Base-by-base conservation (phyloP, 1,140 invertebrate genomes). In the Cardiocondyla obscurior region DNA sequence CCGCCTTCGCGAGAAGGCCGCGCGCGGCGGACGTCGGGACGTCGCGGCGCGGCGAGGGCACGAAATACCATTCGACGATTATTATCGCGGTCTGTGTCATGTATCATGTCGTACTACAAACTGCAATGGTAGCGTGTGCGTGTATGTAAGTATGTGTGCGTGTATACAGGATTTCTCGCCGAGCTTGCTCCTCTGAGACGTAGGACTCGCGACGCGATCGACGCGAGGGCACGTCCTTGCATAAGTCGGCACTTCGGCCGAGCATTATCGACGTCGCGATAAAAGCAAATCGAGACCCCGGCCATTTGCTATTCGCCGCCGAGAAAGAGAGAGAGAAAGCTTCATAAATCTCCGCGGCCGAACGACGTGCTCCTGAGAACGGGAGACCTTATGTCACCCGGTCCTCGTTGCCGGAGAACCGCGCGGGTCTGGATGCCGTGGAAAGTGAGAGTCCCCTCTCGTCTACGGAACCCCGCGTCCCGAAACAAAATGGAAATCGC, bases 241-340 rank as follows among this genome's bases (percentile, higher is more conserved):
- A 44, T 36, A 83, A 65, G 58, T 81, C 39, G 51, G 39, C 53
- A 55, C 67, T 81, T 58, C 67, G 67, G 14, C 36, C 30, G 44
- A 44, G 70, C 36, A 79, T 83, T 79, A 84, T 85, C 70, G 69
- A 65, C 82, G 46, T 12, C 19, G 19, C 39, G 82, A 87, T 87
- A 85, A 88, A 88, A 82, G 57, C 82, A 84, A 86, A 81, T 39
- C 77, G 69, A 79, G 14, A 53, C 30, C 55, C 33, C 8, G 39
- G 55, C 76, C 49, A 76, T 82, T 87, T 86, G 85, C 83, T 90
- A 82, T 82, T 86, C 86, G 84, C 82, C 82, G 86, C 64, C 60
- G 39, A 82, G 88, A 64, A 89, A 91, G 90, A 92, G 33, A 82
- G 88, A 62, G 90, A 91, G 91, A 92, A 92, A 92, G 91, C 89